Percentiles rank a stretch among this genome's conserved stretches.
phyloP scores from a whole-genome alignment of 2,113 vertebrate genomes.

The Syngnathus scovelli region DNA sequence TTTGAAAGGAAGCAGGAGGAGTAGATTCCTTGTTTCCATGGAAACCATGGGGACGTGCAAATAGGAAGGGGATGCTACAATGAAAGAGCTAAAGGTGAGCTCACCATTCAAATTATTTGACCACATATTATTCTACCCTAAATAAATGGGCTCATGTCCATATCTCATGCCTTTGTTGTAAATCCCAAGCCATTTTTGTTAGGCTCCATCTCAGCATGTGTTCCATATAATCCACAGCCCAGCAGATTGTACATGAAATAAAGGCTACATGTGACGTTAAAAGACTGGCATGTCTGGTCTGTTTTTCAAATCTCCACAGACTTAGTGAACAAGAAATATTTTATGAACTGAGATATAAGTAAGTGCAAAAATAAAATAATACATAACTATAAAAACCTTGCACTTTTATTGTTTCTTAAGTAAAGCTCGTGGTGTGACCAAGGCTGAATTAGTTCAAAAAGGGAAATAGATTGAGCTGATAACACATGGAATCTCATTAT shows the following conservation, averaged over 20 bases:
- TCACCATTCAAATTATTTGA: constrained; percentile 49
- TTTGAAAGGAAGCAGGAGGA: constrained; percentile 44
- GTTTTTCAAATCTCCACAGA: constrained; percentile 34
- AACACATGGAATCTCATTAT: constrained; percentile 13
- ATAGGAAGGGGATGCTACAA: constrained; percentile 21
- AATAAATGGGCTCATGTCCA: constrained; percentile 13
- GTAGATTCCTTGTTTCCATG: constrained; percentile 64
- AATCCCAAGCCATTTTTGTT: background rate
- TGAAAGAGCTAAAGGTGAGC: constrained; percentile 51
- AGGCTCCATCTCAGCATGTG: background rate
- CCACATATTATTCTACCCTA: constrained; percentile 21
- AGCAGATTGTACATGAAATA: constrained; percentile 8
- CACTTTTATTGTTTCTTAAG: background rate
- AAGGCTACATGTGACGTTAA: constrained; percentile 29
- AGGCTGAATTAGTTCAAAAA: constrained; percentile 7
- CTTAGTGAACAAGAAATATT: constrained; percentile 8
- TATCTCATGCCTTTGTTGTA: constrained; percentile 3
- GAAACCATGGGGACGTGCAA: constrained; percentile 46
- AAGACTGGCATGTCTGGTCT: constrained; percentile 37
- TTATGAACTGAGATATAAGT: background rate
- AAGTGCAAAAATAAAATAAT: background rate
- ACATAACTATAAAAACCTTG: background rate
- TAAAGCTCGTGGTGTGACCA: background rate
- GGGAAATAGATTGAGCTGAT: constrained; percentile 22
- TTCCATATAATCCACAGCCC: background rate